Evolutionary conservation across 2,113 vertebrate genomes (phyloP).

Genomic region (Hylia prasina): DNA sequence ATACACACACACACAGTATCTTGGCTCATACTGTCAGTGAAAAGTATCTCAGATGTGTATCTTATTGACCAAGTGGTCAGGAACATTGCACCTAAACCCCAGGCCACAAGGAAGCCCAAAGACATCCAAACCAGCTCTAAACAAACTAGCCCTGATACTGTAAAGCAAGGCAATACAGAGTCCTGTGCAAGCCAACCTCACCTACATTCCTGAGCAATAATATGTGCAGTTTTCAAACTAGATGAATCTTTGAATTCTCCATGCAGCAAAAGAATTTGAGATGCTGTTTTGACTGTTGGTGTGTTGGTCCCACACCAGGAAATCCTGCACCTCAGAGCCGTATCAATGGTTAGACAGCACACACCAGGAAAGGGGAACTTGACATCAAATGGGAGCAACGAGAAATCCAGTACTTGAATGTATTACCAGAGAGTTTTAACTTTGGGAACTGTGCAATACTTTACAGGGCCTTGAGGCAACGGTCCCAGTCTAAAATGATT

Average conservation of each 20-base stretch:
- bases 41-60: background rate
- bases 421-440: background rate
- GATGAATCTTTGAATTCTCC: background rate
- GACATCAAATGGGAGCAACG: background rate
- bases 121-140: background rate
- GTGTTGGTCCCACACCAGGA: background rate
- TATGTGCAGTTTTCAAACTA: rapidly evolving
- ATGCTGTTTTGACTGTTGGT: background rate
- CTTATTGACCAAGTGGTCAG: rapidly evolving
- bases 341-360: background rate
- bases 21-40: background rate
- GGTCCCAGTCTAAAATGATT: background rate
- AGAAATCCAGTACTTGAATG: background rate
- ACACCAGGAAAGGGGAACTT: background rate
- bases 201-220: rapidly evolving
- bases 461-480: background rate
- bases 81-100: background rate
- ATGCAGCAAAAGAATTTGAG: background rate
- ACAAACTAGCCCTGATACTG: background rate
- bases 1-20: background rate
- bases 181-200: background rate
- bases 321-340: background rate
- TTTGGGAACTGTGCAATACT: background rate
- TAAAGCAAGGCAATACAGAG: background rate
- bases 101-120: background rate